A percentile compares a stretch with the other conserved stretches of the same genome.
Evolutionary conservation across 2,797 vertebrate genomes (phyloP).

Genomic region (Bryconaethiops microstoma): DNA sequence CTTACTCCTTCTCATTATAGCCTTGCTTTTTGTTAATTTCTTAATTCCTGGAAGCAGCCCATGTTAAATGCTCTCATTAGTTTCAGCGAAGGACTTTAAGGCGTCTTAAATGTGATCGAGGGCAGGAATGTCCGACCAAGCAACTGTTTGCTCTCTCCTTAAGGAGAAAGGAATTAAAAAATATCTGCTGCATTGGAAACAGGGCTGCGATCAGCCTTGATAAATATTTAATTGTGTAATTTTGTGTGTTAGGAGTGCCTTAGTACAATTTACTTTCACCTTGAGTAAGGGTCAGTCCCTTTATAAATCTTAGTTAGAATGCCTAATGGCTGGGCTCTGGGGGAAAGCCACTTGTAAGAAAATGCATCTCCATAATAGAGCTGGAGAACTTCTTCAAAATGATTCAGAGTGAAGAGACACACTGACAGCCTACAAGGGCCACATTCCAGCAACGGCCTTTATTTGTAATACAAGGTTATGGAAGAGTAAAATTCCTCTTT

Average conservation of each 20-base stretch:
- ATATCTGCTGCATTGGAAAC: constrained; percentile 53
- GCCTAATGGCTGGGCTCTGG: background rate
- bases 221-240: constrained; percentile 71
- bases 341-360: background rate
- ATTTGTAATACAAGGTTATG: background rate
- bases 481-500: background rate
- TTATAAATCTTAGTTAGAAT: constrained; percentile 21
- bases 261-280: constrained; percentile 31
- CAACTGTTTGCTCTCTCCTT: constrained; percentile 57
- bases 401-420: background rate
- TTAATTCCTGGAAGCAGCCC: background rate
- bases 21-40: constrained; percentile 1
- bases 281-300: constrained; percentile 6
- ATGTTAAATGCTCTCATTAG: background rate
- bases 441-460: background rate
- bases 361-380: background rate
- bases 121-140: constrained; percentile 32
- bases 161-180: constrained; percentile 63
- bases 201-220: constrained; percentile 57
- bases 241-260: constrained; percentile 41
- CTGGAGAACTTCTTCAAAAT: background rate
- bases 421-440: background rate
- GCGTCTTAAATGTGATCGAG: constrained; percentile 10
- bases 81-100: constrained; percentile 30
- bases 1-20: background rate